These are phyloP conservation scores for Meandrina meandrites DNA, from an alignment of 92 coral and sea anemone genomes.

Conservation along the genomic window DNA sequence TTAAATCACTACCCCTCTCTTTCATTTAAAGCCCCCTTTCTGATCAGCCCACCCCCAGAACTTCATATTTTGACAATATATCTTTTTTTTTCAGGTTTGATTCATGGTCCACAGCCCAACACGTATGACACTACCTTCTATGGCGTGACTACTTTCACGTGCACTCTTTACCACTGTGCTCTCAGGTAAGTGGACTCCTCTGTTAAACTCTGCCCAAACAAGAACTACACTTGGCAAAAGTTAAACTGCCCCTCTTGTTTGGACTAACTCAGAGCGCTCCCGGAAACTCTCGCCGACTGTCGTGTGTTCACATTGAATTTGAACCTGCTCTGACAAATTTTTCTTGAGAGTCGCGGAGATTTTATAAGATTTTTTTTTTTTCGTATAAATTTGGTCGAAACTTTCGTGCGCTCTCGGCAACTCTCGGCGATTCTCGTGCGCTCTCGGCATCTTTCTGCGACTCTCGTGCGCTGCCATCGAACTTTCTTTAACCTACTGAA, in stretches of 20 bases:
- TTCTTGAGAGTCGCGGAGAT: no score
- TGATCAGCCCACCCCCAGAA: not conserved
- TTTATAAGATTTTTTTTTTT: no score
- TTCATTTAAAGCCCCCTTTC: not conserved
- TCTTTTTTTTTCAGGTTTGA: constrained; percentile 62
- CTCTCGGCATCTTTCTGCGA: not conserved
- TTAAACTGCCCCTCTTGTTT: no score
- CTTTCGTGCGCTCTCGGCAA: not conserved
- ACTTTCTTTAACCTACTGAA: not conserved
- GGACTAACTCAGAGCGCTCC: no score
- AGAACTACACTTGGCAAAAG: no score
- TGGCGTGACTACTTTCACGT: constrained; percentile 83
- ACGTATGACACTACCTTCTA: constrained; percentile 81
- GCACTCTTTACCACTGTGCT: constrained; percentile 81
- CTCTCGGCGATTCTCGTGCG: not conserved
- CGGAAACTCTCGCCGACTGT: no score
- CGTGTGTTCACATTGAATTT: no score
- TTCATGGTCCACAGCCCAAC: constrained; percentile 84
- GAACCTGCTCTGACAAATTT: no score
- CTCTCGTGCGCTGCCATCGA: not conserved
- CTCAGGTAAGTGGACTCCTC: constrained; percentile 53
- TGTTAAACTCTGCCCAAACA: not conserved
- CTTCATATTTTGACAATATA: no score
- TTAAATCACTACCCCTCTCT: not conserved
- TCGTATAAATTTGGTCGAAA: no score